Base-by-base conservation (phyloP, 2,888 invertebrate genomes). In the Autographa gamma region DNA sequence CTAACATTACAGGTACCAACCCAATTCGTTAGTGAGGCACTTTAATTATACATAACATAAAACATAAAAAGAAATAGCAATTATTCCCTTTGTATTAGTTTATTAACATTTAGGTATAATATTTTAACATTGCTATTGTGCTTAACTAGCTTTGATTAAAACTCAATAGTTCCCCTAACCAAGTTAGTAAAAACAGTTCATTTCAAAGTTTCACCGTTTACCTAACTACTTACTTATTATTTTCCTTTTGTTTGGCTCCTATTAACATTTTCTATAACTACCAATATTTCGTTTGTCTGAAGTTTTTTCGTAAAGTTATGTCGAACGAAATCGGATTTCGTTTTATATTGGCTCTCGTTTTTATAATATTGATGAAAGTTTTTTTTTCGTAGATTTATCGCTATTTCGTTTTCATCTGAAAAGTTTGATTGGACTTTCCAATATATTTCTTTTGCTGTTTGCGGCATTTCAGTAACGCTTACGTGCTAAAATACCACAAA, bases 211-310 rank as follows among this genome's bases (percentile, higher is more conserved):
- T 25, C 8, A 34, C 34, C 0, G 34, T 92, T 86, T 85, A 82
- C 85, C 89, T 87, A 90, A 88, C 89, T 88, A 90, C 91, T 93
- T 92, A 91, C 90, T 88, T 89, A 90, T 86, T 90, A 88, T 91
- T 91, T 89, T 83, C 85, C 87, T 90, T 89, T 87, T 87, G 75
- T 86, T 82, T 86, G 85, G 76, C 84, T 82, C 82, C 86, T 89
- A 86, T 88, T 86, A 77, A 84, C 90, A 90, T 90, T 90, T 88
- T 90, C 90, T 86, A 72, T 86, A 72, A 66, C 83, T 87, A 82
- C 89, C 89, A 88, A 83, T 89, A 90, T 89, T 91, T 91, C 88
- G 80, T 85, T 88, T 81, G 76, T 54, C 25, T 69, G 61, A 77
- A 79, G 72, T 74, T 76, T 56, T 65, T 32, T 65, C 59, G 38